These are phyloP conservation scores for Hepsetus odoe DNA, from an alignment of 2,113 vertebrate genomes.

Conservation along the genomic window DNA sequence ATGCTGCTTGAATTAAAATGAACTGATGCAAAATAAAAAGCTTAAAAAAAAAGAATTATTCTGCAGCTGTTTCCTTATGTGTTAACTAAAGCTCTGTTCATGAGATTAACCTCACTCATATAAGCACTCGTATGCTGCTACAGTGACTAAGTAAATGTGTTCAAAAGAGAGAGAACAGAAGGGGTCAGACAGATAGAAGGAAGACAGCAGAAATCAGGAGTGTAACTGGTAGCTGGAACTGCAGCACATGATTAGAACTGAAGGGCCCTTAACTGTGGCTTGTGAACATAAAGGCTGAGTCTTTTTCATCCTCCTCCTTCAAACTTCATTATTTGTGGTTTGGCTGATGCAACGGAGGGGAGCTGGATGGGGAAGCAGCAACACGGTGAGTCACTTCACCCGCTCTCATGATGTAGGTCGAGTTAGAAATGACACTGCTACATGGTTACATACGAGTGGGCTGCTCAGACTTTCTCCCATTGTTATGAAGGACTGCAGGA, in stretches of 20 bases:
- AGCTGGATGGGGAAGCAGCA: constrained; percentile 4
- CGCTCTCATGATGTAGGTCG: constrained; percentile 41
- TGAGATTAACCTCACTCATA: not conserved
- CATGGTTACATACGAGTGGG: not conserved
- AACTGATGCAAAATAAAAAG: constrained; percentile 2
- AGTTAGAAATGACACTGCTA: constrained; percentile 35
- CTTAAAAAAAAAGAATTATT: no score
- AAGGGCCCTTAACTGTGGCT: constrained; percentile 57
- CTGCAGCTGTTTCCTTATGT: no score
- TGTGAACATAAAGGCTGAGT: constrained; percentile 61
- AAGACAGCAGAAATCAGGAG: constrained; percentile 37
- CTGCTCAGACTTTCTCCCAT: not conserved
- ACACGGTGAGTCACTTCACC: constrained; percentile 37
- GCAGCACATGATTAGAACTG: constrained; percentile 60
- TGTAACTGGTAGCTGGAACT: constrained; percentile 49
- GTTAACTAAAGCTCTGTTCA: not conserved
- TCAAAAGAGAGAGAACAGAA: not conserved
- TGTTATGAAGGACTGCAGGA: not conserved
- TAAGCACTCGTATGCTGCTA: not conserved
- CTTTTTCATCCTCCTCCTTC: constrained; percentile 60
- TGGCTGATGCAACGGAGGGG: constrained; percentile 39
- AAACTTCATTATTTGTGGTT: constrained; percentile 59
- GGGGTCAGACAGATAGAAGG: not conserved
- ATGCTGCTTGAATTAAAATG: not conserved
- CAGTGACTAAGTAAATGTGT: constrained; percentile 1